Conservation (phyloP, 1,140 invertebrate species). For the Hycleus cichorii region DNA sequence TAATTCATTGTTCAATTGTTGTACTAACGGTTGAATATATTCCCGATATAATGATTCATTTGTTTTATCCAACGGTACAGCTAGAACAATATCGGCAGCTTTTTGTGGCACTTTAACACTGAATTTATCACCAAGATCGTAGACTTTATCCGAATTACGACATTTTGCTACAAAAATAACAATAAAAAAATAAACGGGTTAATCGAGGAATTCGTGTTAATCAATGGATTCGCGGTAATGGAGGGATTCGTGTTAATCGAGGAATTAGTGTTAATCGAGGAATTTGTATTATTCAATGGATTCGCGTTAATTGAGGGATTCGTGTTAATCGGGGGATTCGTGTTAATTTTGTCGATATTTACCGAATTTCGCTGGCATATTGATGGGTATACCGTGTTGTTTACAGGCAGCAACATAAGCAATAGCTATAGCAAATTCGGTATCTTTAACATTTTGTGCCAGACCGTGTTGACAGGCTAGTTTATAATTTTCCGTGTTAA, state of each 20-base stretch:
- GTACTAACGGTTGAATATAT: constrained; percentile 44
- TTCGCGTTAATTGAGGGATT: no score
- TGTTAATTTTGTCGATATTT: constrained; percentile 23
- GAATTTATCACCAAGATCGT: constrained; percentile 52
- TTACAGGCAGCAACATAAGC: constrained; percentile 54
- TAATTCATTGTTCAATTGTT: constrained; percentile 43
- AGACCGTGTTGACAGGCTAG: constrained; percentile 58
- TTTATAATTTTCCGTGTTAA: constrained; percentile 44
- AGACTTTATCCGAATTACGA: constrained; percentile 45
- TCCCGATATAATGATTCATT: constrained; percentile 47
- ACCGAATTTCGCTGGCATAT: constrained; percentile 52
- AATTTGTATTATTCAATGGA: no score
- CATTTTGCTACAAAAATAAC: constrained; percentile 46
- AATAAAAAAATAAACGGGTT: not conserved
- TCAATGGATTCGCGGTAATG: no score
- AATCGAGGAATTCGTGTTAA: no score
- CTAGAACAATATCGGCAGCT: constrained; percentile 64
- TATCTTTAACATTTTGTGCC: constrained; percentile 41
- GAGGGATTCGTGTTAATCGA: no score
- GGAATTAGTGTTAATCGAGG: no score
- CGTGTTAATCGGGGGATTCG: no score
- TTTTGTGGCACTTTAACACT: constrained; percentile 59
- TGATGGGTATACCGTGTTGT: constrained; percentile 44
- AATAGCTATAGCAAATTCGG: constrained; percentile 47
- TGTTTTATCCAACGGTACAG: constrained; percentile 55